Conservation (phyloP, 1,140 invertebrate genomes). For the Mactra quadrangularis region DNA sequence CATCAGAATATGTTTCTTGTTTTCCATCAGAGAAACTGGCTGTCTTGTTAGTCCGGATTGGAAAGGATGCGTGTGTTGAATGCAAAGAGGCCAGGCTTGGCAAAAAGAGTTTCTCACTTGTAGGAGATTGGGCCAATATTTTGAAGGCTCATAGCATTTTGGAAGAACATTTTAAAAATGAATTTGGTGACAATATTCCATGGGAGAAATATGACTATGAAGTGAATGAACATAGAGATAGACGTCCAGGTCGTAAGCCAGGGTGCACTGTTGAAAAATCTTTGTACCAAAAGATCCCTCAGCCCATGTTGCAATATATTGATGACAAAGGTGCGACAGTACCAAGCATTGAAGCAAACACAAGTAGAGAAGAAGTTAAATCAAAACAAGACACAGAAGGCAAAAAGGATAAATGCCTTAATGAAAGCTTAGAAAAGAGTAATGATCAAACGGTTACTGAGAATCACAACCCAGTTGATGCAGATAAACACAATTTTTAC, state of each 20-base stretch:
- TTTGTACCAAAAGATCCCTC: not conserved
- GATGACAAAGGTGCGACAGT: not conserved
- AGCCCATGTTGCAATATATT: not conserved
- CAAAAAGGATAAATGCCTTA: not conserved
- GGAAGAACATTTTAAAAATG: slow-evolving; percentile 38
- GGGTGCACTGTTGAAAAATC: not conserved
- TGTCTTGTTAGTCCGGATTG: slow-evolving; percentile 19
- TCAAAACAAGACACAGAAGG: not conserved
- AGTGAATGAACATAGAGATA: not conserved
- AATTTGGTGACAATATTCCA: not conserved
- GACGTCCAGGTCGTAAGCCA: not conserved
- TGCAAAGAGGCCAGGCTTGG: slow-evolving; percentile 9
- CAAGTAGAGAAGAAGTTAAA: not conserved
- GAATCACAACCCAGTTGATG: not conserved
- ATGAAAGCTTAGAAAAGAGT: not conserved
- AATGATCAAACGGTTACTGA: not conserved
- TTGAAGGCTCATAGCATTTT: slow-evolving; percentile 18
- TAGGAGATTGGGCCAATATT: slow-evolving; percentile 46
- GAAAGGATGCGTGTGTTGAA: slow-evolving; percentile 41
- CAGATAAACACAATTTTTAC: not conserved
- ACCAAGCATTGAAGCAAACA: not conserved
- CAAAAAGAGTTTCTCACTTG: slow-evolving; percentile 31
- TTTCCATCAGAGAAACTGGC: slow-evolving; percentile 47
- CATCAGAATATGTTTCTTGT: slow-evolving; percentile 35
- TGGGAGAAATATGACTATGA: not conserved